Conservation (phyloP, 2,113 vertebrate species). For the Rhagologus leucostigma region DNA sequence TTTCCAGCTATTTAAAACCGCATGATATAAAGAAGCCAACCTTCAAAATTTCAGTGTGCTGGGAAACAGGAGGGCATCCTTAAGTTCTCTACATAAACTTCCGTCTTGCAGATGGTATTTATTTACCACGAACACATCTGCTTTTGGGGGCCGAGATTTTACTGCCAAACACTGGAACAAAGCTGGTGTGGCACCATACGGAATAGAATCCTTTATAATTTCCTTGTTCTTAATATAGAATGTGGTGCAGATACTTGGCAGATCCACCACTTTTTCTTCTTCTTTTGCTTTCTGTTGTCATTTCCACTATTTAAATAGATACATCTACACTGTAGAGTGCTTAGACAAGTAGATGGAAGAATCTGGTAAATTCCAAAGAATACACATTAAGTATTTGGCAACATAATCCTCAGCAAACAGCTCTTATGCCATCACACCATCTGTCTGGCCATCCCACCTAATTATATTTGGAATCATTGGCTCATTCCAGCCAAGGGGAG, state of each 20-base stretch:
- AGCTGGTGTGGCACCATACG: neutral
- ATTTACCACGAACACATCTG: neutral
- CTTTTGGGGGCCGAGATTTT: neutral
- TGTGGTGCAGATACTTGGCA: neutral
- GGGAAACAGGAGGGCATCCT: neutral
- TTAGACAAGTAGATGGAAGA: neutral
- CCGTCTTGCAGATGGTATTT: neutral
- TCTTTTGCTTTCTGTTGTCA: neutral
- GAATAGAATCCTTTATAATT: neutral
- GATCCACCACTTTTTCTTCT: neutral
- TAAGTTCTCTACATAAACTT: neutral
- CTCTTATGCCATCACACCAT: rapidly evolving
- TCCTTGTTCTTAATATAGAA: neutral
- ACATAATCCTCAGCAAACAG: neutral
- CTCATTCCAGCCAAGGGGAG: neutral
- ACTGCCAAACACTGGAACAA: neutral
- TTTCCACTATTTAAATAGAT: neutral
- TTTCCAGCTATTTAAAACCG: neutral
- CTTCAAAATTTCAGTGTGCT: neutral
- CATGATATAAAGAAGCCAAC: neutral
- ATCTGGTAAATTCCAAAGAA: neutral
- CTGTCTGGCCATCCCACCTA: neutral
- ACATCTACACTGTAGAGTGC: neutral
- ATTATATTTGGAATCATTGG: neutral
- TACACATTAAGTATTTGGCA: neutral